Percentiles rank a stretch among this genome's conserved stretches.
Evolutionary conservation across 2,113 vertebrate species (phyloP).

Genomic region (Sorex fumeus): DNA sequence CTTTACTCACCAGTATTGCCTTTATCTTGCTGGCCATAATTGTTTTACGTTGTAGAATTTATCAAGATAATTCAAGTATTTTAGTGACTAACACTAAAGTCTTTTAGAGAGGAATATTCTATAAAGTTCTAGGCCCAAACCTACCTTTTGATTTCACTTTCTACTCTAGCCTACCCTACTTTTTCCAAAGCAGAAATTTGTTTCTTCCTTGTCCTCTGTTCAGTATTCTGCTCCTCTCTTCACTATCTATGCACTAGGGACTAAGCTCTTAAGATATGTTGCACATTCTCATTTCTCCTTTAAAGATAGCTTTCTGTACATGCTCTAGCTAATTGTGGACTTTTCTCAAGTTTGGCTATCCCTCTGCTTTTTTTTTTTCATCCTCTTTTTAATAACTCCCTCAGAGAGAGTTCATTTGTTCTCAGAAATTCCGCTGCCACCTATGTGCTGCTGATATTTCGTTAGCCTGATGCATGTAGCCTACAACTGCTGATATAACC

Average conservation of each 20-base stretch:
- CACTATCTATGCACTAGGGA: not conserved
- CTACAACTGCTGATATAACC: conserved; percentile 35
- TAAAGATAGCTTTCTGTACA: not conserved
- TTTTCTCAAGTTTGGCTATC: not conserved
- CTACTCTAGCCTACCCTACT: not conserved
- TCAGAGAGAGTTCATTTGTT: conserved; percentile 59
- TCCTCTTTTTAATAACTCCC: conserved; percentile 57
- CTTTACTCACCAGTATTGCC: not conserved
- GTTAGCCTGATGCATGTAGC: not conserved
- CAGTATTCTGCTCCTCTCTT: not conserved
- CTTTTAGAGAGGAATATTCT: not conserved
- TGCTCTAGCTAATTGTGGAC: not conserved
- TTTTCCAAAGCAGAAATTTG: not conserved
- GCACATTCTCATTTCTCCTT: not conserved
- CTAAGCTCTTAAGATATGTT: not conserved
- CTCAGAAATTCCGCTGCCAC: not conserved
- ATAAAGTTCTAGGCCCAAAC: not conserved
- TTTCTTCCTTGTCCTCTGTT: not conserved
- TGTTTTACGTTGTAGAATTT: not conserved
- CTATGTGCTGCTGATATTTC: not conserved
- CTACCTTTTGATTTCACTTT: not conserved
- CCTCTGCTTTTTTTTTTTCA: conserved; percentile 2
- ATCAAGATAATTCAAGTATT: not conserved
- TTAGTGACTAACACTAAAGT: not conserved
- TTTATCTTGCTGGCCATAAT: not conserved